A percentile compares a stretch with the other conserved stretches of the same genome.
Evolutionary conservation across 2,797 vertebrate genomes (phyloP).

Genomic region (Aphelocoma californica): DNA sequence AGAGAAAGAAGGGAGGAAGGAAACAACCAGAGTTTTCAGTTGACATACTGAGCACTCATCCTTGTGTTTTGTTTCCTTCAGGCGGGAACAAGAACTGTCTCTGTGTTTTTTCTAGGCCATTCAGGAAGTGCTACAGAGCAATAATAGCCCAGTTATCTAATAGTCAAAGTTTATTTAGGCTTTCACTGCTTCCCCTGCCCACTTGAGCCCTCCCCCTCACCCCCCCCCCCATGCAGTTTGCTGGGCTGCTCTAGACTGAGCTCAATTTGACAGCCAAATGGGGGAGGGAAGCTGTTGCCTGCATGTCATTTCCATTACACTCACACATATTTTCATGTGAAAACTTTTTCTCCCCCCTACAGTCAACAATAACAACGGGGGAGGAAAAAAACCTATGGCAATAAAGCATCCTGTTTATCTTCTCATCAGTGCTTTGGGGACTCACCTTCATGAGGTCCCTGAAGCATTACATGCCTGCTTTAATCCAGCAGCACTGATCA

Average conservation of each 20-base stretch:
- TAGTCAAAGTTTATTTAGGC: conserved; percentile 75
- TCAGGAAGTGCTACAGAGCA: conserved; percentile 78
- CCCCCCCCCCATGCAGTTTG: not conserved
- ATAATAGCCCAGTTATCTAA: conserved; percentile 77
- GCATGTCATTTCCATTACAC: conserved; percentile 36
- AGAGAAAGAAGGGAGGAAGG: not conserved
- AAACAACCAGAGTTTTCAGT: conserved; percentile 5
- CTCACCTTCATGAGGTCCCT: not conserved
- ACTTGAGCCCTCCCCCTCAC: conserved; percentile 26
- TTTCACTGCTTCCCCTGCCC: conserved; percentile 67
- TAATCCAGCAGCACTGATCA: not conserved
- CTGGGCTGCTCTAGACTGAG: not conserved
- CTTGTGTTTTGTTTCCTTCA: conserved; percentile 29
- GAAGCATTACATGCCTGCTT: not conserved
- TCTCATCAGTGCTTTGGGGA: not conserved
- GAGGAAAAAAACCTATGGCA: not conserved
- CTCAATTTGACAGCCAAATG: not conserved
- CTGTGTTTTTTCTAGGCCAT: conserved; percentile 68
- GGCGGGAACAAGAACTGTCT: conserved; percentile 61
- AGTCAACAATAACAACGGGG: not conserved
- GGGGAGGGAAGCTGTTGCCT: not conserved
- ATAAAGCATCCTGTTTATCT: not conserved
- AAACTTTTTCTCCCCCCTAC: not conserved
- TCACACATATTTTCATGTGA: conserved; percentile 21
- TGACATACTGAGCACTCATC: not conserved